A percentile compares a stretch with the other conserved stretches of the same genome.
Evolutionary conservation across 2,797 vertebrate species (phyloP).

Genomic region (Steatocranus sp.): DNA sequence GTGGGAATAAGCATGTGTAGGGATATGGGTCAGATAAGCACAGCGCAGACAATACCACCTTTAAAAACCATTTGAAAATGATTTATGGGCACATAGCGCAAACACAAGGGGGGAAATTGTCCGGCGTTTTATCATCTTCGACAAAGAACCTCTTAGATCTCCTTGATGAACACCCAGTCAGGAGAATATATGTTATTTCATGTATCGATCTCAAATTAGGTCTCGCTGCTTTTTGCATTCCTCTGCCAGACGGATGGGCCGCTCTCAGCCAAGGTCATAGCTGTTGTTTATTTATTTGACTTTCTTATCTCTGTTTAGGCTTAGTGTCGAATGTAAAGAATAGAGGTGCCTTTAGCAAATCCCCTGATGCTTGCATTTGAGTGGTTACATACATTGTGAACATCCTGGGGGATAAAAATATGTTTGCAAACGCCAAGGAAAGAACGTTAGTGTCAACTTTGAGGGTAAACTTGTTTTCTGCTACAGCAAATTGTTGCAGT

Average conservation of each 20-base stretch:
- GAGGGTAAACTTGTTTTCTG: background rate
- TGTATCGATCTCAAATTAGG: conserved; percentile 60
- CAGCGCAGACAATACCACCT: conserved; percentile 36
- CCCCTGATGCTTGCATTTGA: background rate
- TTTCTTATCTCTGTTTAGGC: background rate
- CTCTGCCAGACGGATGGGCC: conserved; percentile 19
- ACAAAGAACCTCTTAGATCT: conserved; percentile 44
- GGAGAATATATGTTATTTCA: conserved; percentile 39
- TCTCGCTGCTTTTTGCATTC: conserved; percentile 12
- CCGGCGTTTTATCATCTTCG: conserved; percentile 51
- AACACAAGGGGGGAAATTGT: conserved; percentile 49
- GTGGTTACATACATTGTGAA: background rate
- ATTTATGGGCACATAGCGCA: conserved; percentile 47
- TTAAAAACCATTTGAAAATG: conserved; percentile 50
- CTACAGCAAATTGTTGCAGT: background rate
- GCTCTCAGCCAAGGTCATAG: conserved; percentile 37
- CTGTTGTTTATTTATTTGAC: conserved; percentile 21
- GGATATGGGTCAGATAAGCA: conserved; percentile 63
- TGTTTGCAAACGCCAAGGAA: background rate
- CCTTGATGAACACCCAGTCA: conserved; percentile 50
- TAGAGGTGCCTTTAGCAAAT: background rate
- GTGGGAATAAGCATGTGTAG: conserved; percentile 47
- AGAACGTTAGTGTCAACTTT: background rate
- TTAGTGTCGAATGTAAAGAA: background rate
- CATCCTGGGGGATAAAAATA: background rate